Conservation (phyloP, 2,113 vertebrate species). For the Caretta caretta region DNA sequence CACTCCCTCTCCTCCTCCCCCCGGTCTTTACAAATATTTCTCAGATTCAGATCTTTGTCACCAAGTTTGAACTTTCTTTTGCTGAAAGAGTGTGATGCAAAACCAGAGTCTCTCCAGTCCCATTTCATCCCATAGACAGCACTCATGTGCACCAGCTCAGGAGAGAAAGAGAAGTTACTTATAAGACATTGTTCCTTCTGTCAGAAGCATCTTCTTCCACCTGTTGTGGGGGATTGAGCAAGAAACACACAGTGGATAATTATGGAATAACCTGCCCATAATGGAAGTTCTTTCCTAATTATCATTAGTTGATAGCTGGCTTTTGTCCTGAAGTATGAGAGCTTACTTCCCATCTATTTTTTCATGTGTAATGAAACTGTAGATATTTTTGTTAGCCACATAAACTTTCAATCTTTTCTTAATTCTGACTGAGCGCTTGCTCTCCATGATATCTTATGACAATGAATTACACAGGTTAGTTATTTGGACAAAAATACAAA, state of each 20-base stretch:
- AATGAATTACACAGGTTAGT: neutral
- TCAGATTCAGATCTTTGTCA: neutral
- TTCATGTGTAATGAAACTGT: fast-evolving
- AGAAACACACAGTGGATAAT: neutral
- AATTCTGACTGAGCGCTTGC: neutral
- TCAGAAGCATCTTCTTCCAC: neutral
- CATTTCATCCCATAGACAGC: neutral
- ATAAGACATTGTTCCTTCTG: neutral
- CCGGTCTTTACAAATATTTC: neutral
- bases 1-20: neutral
- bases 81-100: neutral
- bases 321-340: neutral
- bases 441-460: neutral
- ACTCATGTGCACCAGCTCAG: neutral
- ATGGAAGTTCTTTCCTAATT: neutral
- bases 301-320: neutral
- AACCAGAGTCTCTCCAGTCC: neutral
- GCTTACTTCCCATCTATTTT: neutral
- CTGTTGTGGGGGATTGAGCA: neutral
- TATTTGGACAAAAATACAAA: neutral
- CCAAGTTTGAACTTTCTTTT: neutral
- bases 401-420: neutral
- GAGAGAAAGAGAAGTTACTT: neutral
- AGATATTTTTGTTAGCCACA: neutral
- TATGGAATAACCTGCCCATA: neutral